Base-by-base conservation (phyloP, 2,888 invertebrate genomes). In the Sinohyriopsis cumingii region DNA sequence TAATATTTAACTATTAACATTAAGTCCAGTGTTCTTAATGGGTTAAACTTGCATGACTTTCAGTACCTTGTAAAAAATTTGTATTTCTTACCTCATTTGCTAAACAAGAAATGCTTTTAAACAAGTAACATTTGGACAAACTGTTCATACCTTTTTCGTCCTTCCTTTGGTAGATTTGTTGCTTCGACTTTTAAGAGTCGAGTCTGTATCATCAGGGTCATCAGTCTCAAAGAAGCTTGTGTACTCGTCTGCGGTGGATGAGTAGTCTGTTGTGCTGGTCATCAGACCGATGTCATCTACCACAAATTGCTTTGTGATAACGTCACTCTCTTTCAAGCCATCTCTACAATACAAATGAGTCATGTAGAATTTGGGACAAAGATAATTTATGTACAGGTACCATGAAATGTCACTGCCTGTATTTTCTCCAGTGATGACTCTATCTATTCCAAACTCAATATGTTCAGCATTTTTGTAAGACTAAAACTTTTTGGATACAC, bases 261-360 rank as follows among this genome's bases (percentile, higher is more conserved):
- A 72, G 55, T 71, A 60, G 0, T 71, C 64, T 15, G 76, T 69
- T 59, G 69, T 73, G 56, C 68, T 63, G 54, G 73, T 78, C 15
- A 76, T 79, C 71, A 69, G 75, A 53, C 82, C 84, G 7, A 81
- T 65, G 57, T 89, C 87, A 28, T 88, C 86, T 22, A 90, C 90
- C 22, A 77, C 73, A 69, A 89, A 89, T 55, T 88, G 86, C 77
- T 87, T 90, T 19, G 89, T 86, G 15, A 89, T 86, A 2, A 89
- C 86, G 69, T 87, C 87, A 84, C 90, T 90, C 73, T 88, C 88
- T 59, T 82, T 82, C 20, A 88, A 67, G 18, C 89, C 88, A 85
- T 89, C 89, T 73, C 90, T 89, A 72, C 20, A n/a, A 67, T 53
- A 57, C 65, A 67, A 28, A 54, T 68, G 2, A 59, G 0, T n/a